Conservation (phyloP, 2,113 vertebrate species). For the Lichenostomus cassidix region DNA sequence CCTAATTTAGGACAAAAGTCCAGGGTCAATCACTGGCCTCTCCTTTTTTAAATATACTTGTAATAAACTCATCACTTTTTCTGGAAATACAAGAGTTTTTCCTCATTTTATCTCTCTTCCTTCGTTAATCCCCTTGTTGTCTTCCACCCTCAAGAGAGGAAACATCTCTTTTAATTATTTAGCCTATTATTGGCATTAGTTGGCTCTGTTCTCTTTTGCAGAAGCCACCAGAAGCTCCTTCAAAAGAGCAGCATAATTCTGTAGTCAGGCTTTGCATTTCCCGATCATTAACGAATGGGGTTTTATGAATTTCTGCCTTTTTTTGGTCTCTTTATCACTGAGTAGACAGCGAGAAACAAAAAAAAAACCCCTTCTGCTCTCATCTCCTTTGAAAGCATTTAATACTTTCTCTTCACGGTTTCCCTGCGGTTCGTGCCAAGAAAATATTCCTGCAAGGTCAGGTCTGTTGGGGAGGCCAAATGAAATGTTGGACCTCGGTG, state of each 20-base stretch:
- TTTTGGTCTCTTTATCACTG: background rate
- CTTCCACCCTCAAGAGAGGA: background rate
- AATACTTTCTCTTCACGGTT: background rate
- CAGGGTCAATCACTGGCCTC: background rate
- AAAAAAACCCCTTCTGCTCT: background rate
- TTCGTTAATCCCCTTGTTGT: background rate
- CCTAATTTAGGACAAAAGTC: background rate
- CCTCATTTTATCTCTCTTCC: background rate
- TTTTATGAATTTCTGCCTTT: background rate
- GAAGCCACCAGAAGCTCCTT: slow-evolving; percentile 23
- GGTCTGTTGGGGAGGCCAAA: slow-evolving; percentile 10
- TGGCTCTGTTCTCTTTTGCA: background rate
- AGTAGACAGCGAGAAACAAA: background rate
- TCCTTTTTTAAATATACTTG: background rate
- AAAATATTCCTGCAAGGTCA: slow-evolving; percentile 46
- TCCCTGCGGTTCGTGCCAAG: background rate
- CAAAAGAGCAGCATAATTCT: background rate
- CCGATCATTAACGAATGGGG: slow-evolving; percentile 5
- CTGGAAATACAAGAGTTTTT: background rate
- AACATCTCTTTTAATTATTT: slow-evolving; percentile 25
- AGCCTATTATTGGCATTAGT: background rate
- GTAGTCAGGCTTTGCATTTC: slow-evolving; percentile 5
- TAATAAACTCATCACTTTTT: background rate
- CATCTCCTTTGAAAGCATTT: background rate
- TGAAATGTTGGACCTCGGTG: background rate